These are phyloP conservation scores for Drosophila neonasuta DNA, from an alignment of 2,888 invertebrate genomes.

Conservation along the genomic window DNA sequence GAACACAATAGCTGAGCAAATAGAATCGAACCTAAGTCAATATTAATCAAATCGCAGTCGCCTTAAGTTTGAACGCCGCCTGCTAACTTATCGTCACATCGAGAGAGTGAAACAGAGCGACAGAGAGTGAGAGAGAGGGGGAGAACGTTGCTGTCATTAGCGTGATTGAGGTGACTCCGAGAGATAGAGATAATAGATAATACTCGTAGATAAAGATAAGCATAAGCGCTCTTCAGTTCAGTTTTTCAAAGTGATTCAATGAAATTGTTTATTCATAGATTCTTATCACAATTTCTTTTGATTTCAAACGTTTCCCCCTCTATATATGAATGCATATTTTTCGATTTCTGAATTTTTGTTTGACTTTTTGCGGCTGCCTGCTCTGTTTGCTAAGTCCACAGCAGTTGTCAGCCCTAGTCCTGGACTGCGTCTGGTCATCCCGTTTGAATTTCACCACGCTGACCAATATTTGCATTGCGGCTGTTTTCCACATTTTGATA, in stretches of 20 bases:
- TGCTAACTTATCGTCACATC: constrained; percentile 55
- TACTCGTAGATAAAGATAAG: constrained; percentile 21
- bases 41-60: constrained; percentile 72
- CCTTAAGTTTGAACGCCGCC: constrained; percentile 34
- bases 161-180: constrained; percentile 5
- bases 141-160: neutral
- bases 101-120: neutral
- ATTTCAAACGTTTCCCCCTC: constrained; percentile 17
- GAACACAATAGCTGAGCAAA: constrained; percentile 78
- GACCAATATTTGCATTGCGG: constrained; percentile 59
- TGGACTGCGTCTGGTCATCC: constrained; percentile 13
- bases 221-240: constrained; percentile 22
- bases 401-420: neutral
- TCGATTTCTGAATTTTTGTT: constrained; percentile 5
- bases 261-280: constrained; percentile 34
- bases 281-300: constrained; percentile 35
- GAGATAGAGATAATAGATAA: constrained; percentile 34
- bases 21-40: constrained; percentile 70
- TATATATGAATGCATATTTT: constrained; percentile 6
- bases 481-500: constrained; percentile 41
- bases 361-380: constrained; percentile 3
- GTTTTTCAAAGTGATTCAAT: constrained; percentile 22
- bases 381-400: constrained; percentile 27
- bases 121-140: neutral
- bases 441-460: constrained; percentile 25